Evolutionary conservation across 2,888 invertebrate species (phyloP).

Genomic region (Leptothorax acervorum): DNA sequence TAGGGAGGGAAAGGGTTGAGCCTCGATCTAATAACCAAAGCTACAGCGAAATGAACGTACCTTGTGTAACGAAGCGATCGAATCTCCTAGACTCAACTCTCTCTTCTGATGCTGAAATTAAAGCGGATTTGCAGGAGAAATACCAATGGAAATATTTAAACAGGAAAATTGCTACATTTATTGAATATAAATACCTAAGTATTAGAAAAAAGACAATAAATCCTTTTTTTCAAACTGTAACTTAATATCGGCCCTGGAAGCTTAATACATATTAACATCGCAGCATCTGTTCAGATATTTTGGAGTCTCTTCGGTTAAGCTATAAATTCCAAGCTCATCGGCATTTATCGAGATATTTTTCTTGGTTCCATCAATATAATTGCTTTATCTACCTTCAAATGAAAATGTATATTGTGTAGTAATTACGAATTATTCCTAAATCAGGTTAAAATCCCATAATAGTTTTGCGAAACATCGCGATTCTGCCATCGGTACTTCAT

Average conservation of each 20-base stretch:
- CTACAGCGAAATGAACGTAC: neutral
- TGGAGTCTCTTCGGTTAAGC: neutral
- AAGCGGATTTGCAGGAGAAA: neutral
- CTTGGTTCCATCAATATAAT: neutral
- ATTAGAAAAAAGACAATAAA: neutral
- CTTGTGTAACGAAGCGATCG: neutral
- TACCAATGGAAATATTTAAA: neutral
- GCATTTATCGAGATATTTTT: neutral
- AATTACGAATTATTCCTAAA: neutral
- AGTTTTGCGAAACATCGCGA: neutral
- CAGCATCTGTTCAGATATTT: neutral
- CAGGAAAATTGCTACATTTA: neutral
- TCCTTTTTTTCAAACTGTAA: neutral
- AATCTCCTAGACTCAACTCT: neutral
- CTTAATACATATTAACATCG: neutral
- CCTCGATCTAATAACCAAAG: neutral
- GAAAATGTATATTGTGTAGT: neutral
- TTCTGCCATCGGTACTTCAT: neutral
- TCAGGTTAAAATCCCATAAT: neutral
- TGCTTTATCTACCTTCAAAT: neutral
- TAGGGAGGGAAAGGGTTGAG: neutral
- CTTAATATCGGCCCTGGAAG: neutral
- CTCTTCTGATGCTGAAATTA: neutral
- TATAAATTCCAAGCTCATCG: neutral
- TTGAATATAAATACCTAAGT: neutral